These are phyloP conservation scores for Oryzias sinensis DNA, from an alignment of 2,797 vertebrate genomes.

Conservation along the genomic window DNA sequence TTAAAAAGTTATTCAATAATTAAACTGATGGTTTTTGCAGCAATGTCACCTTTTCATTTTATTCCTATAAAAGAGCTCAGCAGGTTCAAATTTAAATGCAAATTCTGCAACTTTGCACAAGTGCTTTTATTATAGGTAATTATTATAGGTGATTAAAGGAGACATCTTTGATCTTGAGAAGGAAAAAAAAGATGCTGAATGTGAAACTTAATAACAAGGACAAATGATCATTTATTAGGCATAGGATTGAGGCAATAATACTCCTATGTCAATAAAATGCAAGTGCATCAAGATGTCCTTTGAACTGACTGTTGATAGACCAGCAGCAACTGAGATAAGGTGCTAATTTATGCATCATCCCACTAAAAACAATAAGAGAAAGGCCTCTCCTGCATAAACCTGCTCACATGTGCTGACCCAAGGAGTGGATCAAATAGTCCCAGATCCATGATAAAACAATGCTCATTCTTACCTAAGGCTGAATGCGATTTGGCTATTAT, in stretches of 20 bases:
- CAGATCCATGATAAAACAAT: slow-evolving; percentile 68
- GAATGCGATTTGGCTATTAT: slow-evolving; percentile 71
- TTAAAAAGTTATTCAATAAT: too few species aligned
- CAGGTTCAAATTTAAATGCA: too few species aligned
- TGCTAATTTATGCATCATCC: slow-evolving; percentile 39
- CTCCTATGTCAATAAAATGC: slow-evolving; percentile 36
- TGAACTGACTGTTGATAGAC: slow-evolving; percentile 38
- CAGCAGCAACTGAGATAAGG: slow-evolving; percentile 49
- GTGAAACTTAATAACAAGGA: slow-evolving; percentile 26
- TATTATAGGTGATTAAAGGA: slow-evolving; percentile 27
- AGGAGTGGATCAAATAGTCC: slow-evolving; percentile 42
- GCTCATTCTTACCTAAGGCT: slow-evolving; percentile 66
- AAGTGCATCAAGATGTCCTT: slow-evolving; percentile 46
- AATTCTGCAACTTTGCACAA: slow-evolving; percentile 11
- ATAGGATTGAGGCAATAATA: slow-evolving; percentile 24
- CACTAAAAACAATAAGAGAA: slow-evolving; percentile 38
- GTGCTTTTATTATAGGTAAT: slow-evolving; percentile 10
- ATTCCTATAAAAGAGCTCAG: too few species aligned
- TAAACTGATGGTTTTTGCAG: too few species aligned
- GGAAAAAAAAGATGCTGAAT: slow-evolving; percentile 29
- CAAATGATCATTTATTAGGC: slow-evolving; percentile 31
- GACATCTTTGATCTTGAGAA: slow-evolving; percentile 23
- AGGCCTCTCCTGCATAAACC: slow-evolving; percentile 27
- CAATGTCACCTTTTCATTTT: too few species aligned
- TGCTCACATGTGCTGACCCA: slow-evolving; percentile 43